Base-by-base conservation (phyloP, 1,140 invertebrate genomes). In the Marisa cornuarietis region DNA sequence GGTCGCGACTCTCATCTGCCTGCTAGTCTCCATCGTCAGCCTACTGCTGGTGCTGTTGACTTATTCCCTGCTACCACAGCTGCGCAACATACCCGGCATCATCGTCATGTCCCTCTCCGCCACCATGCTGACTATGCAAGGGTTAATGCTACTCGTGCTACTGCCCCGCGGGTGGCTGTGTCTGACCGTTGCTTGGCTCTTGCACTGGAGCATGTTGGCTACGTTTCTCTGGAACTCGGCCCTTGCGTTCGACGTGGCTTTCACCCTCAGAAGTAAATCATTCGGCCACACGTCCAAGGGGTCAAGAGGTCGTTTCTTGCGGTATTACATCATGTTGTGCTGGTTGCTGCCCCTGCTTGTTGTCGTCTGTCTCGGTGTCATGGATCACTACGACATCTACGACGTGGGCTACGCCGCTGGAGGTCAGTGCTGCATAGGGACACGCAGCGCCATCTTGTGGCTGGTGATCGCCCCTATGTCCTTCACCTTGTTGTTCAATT, bases 151-250 rank as follows among this genome's bases (percentile, higher is more conserved):
- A 31, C 66, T 77, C 22, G 71, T 66, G 18, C 83, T 66, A 14
- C 71, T 79, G 18, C 81, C 81, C 26, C 18, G 72, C 20, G 83
- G 78, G 18, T 52, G 68, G 24, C 66, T 76, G 11, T 87, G 86
- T 75, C 76, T 85, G 24, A 83, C 85, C 5, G 81, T 91, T 52
- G 92, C 90, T 22, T 84, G 92, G 3, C 62, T 90, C 42, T 91
- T 90, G 9, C 92, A 92, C 79, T 93, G 92, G 85, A 79, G 85
- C 65, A 92, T 92, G 84, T 86, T 93, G 75, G 87, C 91, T 0
- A 89, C 92, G 0, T 93, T 93, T 84, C 90, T 89, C 54, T 93
- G 93, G 93, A 92, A 92, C 91, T 90, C 91, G 42, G 88, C 90
- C 6, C 89, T 93, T 82, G 90, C 93, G 0, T 92, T 92, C 84